phyloP scores from a whole-genome alignment of 1,140 invertebrate genomes.

The Apis dorsata region DNA sequence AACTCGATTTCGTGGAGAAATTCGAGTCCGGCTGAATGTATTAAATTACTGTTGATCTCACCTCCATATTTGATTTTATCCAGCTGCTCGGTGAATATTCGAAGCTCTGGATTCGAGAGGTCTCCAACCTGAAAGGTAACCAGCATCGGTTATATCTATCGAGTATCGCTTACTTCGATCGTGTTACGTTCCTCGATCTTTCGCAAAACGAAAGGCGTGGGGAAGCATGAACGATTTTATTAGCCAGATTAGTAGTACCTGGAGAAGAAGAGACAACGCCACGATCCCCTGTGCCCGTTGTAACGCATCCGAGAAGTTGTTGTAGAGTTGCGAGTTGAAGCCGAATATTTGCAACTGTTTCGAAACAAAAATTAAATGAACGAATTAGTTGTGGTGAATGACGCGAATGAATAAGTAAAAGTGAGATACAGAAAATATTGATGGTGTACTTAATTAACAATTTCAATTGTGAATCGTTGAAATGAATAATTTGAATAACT shows the following conservation, averaged over 20 bases:
- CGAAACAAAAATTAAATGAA: constrained; percentile 70
- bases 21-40: constrained; percentile 17
- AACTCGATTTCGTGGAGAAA: constrained; percentile 21
- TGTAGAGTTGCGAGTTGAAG: constrained; percentile 96
- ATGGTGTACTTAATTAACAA: too few species aligned
- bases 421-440: too few species aligned
- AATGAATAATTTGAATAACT: too few species aligned
- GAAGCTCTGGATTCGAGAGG: constrained; percentile 91
- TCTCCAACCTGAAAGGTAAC: constrained; percentile 88
- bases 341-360: constrained; percentile 95
- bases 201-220: neutral
- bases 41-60: constrained; percentile 76
- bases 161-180: constrained; percentile 65
- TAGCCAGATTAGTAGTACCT: constrained; percentile 82
- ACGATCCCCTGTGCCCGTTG: constrained; percentile 94
- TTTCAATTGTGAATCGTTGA: too few species aligned
- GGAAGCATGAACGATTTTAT: neutral
- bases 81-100: constrained; percentile 92
- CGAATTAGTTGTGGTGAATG: too few species aligned
- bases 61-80: constrained; percentile 93
- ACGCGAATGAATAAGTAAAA: too few species aligned
- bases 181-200: constrained; percentile 43
- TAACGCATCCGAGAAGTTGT: constrained; percentile 93
- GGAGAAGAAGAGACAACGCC: constrained; percentile 91
- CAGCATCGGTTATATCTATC: constrained; percentile 51